These are phyloP conservation scores for Rhinolophus sinicus DNA, from an alignment of 2,113 vertebrate species.

Conservation along the genomic window DNA sequence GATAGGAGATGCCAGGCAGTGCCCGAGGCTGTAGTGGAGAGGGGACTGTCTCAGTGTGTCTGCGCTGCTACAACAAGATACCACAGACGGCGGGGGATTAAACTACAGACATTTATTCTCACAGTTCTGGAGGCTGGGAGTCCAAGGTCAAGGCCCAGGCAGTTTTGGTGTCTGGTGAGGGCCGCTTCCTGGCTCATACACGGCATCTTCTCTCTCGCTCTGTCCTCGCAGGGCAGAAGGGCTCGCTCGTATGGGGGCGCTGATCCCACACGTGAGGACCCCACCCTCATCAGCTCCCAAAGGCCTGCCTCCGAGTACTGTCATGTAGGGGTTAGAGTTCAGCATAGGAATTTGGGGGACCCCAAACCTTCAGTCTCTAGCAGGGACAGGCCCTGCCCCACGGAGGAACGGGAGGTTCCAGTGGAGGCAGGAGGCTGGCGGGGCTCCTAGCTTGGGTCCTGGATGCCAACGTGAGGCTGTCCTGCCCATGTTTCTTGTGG, in stretches of 20 bases:
- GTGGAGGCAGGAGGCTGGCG: accelerated
- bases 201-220: accelerated
- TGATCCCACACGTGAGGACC: too few species aligned
- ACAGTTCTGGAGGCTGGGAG: background rate
- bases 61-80: accelerated
- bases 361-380: background rate
- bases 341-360: background rate
- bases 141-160: accelerated
- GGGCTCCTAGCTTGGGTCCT: too few species aligned
- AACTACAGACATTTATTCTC: accelerated
- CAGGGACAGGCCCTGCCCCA: accelerated
- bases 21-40: accelerated
- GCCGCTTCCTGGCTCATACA: accelerated
- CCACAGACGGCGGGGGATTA: accelerated
- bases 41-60: background rate
- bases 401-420: accelerated
- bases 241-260: background rate
- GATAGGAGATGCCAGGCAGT: background rate
- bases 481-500: background rate
- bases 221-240: background rate
- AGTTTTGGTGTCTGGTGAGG: background rate
- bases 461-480: accelerated
- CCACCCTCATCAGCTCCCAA: background rate
- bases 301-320: background rate
- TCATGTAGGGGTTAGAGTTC: background rate